Evolutionary conservation across 1,140 invertebrate species (phyloP), one percentile per base, ranked within the genome.

Genomic region (Zaprionus taronus): DNA sequence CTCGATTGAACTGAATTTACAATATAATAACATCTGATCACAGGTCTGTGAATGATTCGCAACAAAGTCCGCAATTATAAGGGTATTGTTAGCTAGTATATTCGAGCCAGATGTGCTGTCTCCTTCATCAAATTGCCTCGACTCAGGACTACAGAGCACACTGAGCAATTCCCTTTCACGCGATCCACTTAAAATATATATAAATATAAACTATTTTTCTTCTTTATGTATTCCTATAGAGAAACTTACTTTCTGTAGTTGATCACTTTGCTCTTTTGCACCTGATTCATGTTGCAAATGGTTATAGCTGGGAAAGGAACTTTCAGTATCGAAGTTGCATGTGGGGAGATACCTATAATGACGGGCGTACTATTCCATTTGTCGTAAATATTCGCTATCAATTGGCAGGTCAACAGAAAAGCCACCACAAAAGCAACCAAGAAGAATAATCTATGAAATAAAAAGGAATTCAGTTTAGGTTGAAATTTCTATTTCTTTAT

Each of bases 281-380:
- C 96, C 81, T 96, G 95, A 87, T 97, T 97, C 93, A 97, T 96
- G 83, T 96, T 97, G 82, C 96, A 97, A 64, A 97, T 94, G 2
- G 96, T 97, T 11, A 97, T 93, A 1, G 96, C 95, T 0, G 96
- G 96, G 93, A 97, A 97, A 1, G 96, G 96, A 34, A 97, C 94
- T 44, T 94, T 93, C 0, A 93, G 92, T 0, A 97, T 92, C 0
- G 94, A 93, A 34, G 95, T 95, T 49, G 95, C 94, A 65, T 95
- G 94, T 4, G 96, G 95, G 80, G 94, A 94, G 55, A 94, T 93
- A 73, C 95, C 96, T 47, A 96, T 96, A 47, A 97, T 96, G 57
- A 97, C 95, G 0, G 96, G 96, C 1, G 94, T 94, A 5, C 93
- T 92, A 0, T 94, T 93, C 95, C 95, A 97, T 92, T 96, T 96